Evolutionary conservation across 2,113 vertebrate genomes (phyloP).

Genomic region (Microcebus jonahi): DNA sequence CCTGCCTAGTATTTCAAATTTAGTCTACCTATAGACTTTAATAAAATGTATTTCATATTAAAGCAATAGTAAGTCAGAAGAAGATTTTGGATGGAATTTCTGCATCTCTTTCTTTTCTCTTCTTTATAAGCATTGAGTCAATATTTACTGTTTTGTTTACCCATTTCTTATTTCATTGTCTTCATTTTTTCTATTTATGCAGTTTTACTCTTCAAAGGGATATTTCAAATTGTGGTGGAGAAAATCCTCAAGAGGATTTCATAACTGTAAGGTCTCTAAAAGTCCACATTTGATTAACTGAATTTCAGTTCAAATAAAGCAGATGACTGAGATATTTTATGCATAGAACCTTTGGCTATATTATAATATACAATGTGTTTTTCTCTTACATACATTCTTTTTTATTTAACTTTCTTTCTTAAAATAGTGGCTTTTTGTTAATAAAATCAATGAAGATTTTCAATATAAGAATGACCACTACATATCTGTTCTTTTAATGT

Average conservation of each 20-base stretch:
- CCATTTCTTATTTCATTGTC: background rate
- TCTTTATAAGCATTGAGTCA: background rate
- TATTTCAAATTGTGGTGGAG: background rate
- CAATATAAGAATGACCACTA: background rate
- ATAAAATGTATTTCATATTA: conserved; percentile 75
- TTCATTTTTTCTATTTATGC: background rate
- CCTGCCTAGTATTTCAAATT: conserved; percentile 69
- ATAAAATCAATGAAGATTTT: background rate
- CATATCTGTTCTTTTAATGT: background rate
- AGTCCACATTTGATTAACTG: background rate
- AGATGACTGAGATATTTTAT: background rate
- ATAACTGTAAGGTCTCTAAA: background rate
- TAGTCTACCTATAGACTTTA: conserved; percentile 64
- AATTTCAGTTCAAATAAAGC: background rate
- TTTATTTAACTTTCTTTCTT: background rate
- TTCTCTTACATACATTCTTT: background rate
- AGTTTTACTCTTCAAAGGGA: background rate
- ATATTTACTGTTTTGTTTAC: background rate
- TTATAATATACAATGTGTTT: background rate
- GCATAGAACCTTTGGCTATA: background rate
- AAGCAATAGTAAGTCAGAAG: conserved; percentile 64
- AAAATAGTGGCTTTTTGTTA: background rate
- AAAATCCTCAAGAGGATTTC: background rate
- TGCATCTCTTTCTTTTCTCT: background rate
- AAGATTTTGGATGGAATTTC: conserved; percentile 57